Base-by-base conservation (phyloP, 2,888 invertebrate species). In the Lycocerus yunnanus region DNA sequence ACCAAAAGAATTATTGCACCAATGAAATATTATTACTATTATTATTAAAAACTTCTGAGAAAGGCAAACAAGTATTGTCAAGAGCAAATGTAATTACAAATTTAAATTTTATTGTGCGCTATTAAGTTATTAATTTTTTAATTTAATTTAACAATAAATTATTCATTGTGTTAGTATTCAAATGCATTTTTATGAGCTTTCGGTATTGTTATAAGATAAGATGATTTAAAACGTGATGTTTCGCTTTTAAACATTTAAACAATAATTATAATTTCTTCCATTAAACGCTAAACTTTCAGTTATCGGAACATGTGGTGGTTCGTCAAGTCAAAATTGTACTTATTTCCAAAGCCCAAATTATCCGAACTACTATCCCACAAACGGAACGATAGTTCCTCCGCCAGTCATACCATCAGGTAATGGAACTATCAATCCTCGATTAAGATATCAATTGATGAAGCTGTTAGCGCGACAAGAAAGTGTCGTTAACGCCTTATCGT, bases 261-360 rank as follows among this genome's bases (percentile, higher is more conserved):
- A 43, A 6, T 43, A 43, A n/a, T 43, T 1, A 43, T 43, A n/a
- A n/a, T n/a, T 43, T n/a, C 43, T 43, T 43, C 2, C n/a, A 13
- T 43, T 43, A 43, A n/a, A n/a, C n/a, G n/a, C 9, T 21, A n/a
- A 63, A 11, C 58, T 83, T 82, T 16, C 85, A 95, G 95, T 91
- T 84, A 89, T 90, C 82, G 89, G 90, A 60, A 88, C 89, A 6
- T 95, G 95, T 82, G 93, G 93, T 2, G 91, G 89, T 3, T 88
- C 88, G 3, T 90, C 92, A 0, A 87, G 87, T 18, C 89, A 91
- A 74, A 89, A 91, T 78, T 88, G 90, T 72, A 92, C 91, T 1
- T 94, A 94, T 87, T 94, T 95, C 81, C 92, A 92, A 70, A 94
- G 92, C 83, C 92, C 92, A 1, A 91, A 90, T 66, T 93, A 91